These are phyloP conservation scores for Trilocha varians DNA, from an alignment of 2,888 invertebrate genomes.

Conservation along the genomic window DNA sequence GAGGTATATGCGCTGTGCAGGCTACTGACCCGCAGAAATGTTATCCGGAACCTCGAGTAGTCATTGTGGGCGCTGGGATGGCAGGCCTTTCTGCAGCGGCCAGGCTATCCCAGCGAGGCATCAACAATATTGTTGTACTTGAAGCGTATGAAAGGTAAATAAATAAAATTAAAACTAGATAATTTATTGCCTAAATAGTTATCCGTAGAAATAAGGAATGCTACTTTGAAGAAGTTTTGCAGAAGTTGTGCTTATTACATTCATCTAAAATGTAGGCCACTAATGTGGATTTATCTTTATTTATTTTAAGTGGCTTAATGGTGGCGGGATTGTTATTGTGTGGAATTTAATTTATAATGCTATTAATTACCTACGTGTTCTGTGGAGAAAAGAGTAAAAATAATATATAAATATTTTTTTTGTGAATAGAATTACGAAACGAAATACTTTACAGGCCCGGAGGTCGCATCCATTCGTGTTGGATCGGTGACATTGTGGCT, in stretches of 20 bases:
- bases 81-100: slow-evolving; percentile 86
- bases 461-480: slow-evolving; percentile 83
- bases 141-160: slow-evolving; percentile 83
- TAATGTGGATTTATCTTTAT: too few species aligned
- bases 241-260: too few species aligned
- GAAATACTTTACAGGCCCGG: slow-evolving; percentile 75
- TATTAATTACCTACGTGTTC: too few species aligned
- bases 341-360: too few species aligned
- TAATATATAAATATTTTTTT: neutral
- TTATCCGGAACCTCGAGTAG: slow-evolving; percentile 74
- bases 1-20: slow-evolving; percentile 43
- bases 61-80: slow-evolving; percentile 86
- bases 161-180: neutral
- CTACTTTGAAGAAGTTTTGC: too few species aligned
- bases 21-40: slow-evolving; percentile 41
- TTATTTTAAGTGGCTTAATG: too few species aligned
- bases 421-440: neutral
- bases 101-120: slow-evolving; percentile 78
- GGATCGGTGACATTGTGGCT: slow-evolving; percentile 82
- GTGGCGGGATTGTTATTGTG: too few species aligned
- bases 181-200: neutral
- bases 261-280: too few species aligned
- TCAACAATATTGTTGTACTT: slow-evolving; percentile 78
- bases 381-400: too few species aligned
- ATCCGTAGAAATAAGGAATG: neutral